Evolutionary conservation across 2,888 invertebrate genomes (phyloP), one percentile per base, ranked within the genome.

Genomic region (Nemotelus pantherinus): DNA sequence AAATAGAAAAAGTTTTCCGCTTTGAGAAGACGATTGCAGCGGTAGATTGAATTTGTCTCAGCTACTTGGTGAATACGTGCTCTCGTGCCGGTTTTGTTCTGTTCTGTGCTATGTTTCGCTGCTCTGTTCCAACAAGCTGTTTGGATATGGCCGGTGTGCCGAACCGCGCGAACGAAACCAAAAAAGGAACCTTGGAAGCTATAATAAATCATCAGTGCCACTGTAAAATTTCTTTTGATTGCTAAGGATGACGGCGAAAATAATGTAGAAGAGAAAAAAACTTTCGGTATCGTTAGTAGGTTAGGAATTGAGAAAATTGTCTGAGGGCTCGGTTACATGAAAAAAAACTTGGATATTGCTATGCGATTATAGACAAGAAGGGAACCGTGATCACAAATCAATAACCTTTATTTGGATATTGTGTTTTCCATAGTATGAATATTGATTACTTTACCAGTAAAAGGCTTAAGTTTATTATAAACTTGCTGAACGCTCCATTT

Each of bases 1-100:
- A 70, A 70, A 70, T 70, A 70, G 70, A 70, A 70, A 70, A 70
- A 70, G 70, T 70, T 70, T 70, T 70, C 70, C 70, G 70, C 70
- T 70, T 70, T 70, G 70, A 9, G 43, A 70, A 55, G 53, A 70
- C 53, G 70, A 70, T 53, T 48, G 47, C 53, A 25, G 48, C 53
- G 39, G 53, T 70, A 70, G 70, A 70, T 70, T 70, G 70, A 70
- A 70, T 70, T 70, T 70, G 70, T 70, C 53, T 70, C 70, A 43
- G 70, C 70, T 65, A 43, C 70, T 25, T 47, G 47, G 70, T 43
- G 55, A 70, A 70, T 70, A 70, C 70, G 70, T 70, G 70, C 70
- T 43, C 41, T 70, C 70, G 70, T 55, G 70, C 41, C 70, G 39
- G 44, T 25, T 25, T 25, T 25, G 25, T 25, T 25, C 25, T 25